A percentile compares a stretch with the other conserved stretches of the same genome.
These are phyloP conservation scores for Leptura quadrifasciata DNA, from an alignment of 2,888 invertebrate genomes.

Conservation along the genomic window DNA sequence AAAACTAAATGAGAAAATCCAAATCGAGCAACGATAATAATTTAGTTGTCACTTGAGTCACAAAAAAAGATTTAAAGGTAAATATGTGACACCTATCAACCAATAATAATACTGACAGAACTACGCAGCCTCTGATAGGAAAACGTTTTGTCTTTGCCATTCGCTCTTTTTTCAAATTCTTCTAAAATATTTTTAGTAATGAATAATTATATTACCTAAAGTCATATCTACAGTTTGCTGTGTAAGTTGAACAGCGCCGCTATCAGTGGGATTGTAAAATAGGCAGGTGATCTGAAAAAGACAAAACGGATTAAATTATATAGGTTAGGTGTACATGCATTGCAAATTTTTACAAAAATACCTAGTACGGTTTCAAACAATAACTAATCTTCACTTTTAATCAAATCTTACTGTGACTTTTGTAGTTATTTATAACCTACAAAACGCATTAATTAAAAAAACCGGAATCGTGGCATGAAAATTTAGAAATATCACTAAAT, in stretches of 20 bases:
- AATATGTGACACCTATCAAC: too few species aligned
- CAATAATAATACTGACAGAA: too few species aligned
- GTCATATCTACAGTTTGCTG: constrained; percentile 89
- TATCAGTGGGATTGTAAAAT: constrained; percentile 86
- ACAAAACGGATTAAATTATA: constrained; percentile 1
- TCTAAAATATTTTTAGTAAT: not conserved
- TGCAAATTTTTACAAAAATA: not conserved
- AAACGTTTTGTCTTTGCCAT: not conserved
- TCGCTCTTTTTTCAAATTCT: not conserved
- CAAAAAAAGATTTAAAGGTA: not conserved
- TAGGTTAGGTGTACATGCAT: constrained; percentile 12
- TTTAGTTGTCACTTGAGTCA: not conserved
- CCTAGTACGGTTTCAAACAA: not conserved
- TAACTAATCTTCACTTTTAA: too few species aligned
- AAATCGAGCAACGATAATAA: too few species aligned
- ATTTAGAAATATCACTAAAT: constrained; percentile 35
- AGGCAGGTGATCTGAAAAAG: constrained; percentile 74
- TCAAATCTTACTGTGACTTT: not conserved
- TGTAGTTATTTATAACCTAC: not conserved
- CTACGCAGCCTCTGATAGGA: not conserved
- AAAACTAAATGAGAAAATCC: too few species aligned
- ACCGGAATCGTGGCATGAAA: constrained; percentile 47
- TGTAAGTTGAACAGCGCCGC: constrained; percentile 88
- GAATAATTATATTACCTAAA: constrained; percentile 80
- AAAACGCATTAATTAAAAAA: constrained; percentile 10